Conservation (phyloP, 2,113 vertebrate genomes). For the Chionodraco myersi region DNA sequence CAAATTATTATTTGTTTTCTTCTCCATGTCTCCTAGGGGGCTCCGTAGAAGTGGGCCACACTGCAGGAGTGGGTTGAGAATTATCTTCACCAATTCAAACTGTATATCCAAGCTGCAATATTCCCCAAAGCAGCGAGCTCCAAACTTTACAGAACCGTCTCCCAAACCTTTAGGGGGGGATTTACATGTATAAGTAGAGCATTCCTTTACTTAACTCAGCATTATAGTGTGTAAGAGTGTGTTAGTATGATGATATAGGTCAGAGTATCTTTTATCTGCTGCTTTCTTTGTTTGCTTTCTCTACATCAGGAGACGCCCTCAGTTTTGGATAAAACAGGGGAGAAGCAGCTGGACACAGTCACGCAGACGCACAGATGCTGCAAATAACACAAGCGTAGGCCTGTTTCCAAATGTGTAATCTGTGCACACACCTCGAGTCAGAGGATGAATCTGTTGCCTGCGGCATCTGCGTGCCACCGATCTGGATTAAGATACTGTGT, state of each 20-base stretch:
- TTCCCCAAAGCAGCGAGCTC: not conserved
- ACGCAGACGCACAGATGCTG: conserved; percentile 36
- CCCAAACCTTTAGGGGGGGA: not conserved
- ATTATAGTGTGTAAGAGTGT: not conserved
- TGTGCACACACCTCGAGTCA: conserved; percentile 7
- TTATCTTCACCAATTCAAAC: not conserved
- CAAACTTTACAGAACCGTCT: not conserved
- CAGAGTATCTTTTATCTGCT: conserved; percentile 2
- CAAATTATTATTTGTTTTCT: too few relatives aligned
- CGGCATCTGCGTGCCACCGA: conserved; percentile 38
- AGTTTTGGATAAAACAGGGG: conserved; percentile 6
- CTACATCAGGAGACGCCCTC: conserved; percentile 7
- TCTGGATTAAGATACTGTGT: conserved; percentile 49
- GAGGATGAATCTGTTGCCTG: conserved; percentile 39
- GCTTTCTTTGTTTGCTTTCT: conserved; percentile 30
- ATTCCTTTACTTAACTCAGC: not conserved
- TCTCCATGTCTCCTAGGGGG: too few relatives aligned
- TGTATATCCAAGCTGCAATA: not conserved
- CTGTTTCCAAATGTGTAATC: conserved; percentile 29
- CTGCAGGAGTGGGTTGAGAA: not conserved
- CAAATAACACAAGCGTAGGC: conserved; percentile 50
- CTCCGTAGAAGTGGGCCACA: not conserved
- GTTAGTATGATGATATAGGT: not conserved
- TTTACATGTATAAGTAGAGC: not conserved
- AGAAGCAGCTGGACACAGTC: conserved; percentile 40